Conservation (phyloP, 64 coral and sea anemone species). For the Hydrozoanthus tunicans region DNA sequence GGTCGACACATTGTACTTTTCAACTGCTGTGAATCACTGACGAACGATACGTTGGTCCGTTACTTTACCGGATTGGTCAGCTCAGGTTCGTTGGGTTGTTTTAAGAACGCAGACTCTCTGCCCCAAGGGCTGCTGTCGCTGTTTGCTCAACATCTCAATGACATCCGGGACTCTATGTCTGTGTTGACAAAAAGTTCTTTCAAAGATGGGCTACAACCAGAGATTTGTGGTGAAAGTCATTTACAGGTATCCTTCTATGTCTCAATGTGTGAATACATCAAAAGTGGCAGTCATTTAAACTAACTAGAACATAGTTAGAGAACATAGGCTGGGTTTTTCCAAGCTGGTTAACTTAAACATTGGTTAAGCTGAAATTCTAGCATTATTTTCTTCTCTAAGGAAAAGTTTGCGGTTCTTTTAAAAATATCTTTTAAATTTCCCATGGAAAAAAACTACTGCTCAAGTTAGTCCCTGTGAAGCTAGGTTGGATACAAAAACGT, state of each 20-base stretch:
- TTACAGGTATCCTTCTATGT: slow-evolving; percentile 11
- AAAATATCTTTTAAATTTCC: no score
- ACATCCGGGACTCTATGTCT: slow-evolving; percentile 61
- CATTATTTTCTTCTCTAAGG: no score
- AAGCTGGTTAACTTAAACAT: no score
- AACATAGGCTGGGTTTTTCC: no score
- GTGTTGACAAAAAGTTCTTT: slow-evolving; percentile 46
- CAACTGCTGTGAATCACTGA: slow-evolving; percentile 72
- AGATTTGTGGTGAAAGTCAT: slow-evolving; percentile 3
- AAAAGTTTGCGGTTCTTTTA: no score
- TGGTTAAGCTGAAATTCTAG: no score
- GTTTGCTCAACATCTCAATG: slow-evolving; percentile 81
- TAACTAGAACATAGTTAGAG: background rate
- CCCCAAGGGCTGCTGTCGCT: slow-evolving; percentile 64
- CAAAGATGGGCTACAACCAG: slow-evolving; percentile 46
- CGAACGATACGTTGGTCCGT: slow-evolving; percentile 58
- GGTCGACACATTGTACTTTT: slow-evolving; percentile 83
- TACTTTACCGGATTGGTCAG: slow-evolving; percentile 76
- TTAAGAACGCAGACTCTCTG: slow-evolving; percentile 79
- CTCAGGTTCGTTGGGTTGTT: slow-evolving; percentile 88
- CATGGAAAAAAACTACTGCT: no score
- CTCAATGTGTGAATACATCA: background rate
- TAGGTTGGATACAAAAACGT: no score
- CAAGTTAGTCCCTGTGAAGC: no score
- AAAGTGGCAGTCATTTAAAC: background rate